Evolutionary conservation across 2,797 vertebrate genomes (phyloP).

Genomic region (Oreochromis mossambicus): DNA sequence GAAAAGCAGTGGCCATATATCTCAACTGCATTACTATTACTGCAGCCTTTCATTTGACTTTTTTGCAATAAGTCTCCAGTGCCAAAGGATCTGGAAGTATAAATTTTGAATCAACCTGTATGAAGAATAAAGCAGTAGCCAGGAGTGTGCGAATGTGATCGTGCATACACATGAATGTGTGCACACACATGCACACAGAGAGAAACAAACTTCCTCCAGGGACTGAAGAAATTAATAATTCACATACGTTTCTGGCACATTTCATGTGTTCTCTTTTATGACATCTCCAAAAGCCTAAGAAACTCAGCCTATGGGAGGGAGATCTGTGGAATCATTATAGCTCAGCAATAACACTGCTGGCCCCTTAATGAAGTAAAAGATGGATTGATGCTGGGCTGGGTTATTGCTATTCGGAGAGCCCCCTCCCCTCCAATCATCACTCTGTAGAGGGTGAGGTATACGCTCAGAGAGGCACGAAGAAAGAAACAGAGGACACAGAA

Average conservation of each 20-base stretch:
- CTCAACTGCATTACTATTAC: constrained; percentile 27
- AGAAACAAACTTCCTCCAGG: constrained; percentile 38
- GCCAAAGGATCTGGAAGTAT: constrained; percentile 56
- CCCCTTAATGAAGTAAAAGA: constrained; percentile 66
- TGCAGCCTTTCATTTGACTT: constrained; percentile 42
- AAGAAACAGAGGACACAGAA: constrained; percentile 28
- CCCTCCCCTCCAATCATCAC: constrained; percentile 12
- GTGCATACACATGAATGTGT: neutral
- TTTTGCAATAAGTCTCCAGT: constrained; percentile 53
- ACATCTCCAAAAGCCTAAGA: constrained; percentile 41
- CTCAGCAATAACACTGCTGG: constrained; percentile 51
- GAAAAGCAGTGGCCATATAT: constrained; percentile 12
- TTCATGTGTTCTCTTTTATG: constrained; percentile 61
- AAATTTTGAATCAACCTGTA: constrained; percentile 68
- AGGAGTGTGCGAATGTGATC: neutral
- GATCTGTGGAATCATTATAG: constrained; percentile 56
- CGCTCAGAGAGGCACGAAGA: constrained; percentile 5
- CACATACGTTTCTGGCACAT: constrained; percentile 54
- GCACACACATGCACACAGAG: neutral
- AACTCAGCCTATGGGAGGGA: constrained; percentile 35
- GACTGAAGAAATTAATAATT: constrained; percentile 68
- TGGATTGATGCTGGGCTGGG: constrained; percentile 42
- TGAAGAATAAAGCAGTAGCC: constrained; percentile 47
- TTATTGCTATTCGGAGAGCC: constrained; percentile 66
- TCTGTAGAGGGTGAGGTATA: constrained; percentile 31